Conservation (phyloP, 92 coral and sea anemone species). For the Epizoanthus illoricatus region DNA sequence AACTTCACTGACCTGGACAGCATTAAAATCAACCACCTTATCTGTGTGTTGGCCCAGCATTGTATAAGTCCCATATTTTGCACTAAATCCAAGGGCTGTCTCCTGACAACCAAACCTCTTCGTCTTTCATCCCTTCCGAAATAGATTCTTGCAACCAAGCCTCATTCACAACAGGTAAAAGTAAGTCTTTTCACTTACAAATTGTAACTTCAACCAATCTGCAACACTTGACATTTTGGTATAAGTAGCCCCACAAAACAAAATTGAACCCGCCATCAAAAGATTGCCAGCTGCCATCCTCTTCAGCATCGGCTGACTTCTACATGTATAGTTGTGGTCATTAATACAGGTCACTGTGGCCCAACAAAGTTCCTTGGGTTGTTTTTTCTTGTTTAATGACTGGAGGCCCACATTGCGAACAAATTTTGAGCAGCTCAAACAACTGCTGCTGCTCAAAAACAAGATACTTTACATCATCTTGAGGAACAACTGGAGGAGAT, state of each 20-base stretch:
- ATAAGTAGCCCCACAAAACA: too few relatives aligned
- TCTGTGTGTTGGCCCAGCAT: conserved; percentile 53
- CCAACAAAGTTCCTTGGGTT: conserved; percentile 46
- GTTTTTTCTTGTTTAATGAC: conserved; percentile 2
- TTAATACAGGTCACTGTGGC: conserved; percentile 43
- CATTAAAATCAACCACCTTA: conserved; percentile 43
- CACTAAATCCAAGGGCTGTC: conserved; percentile 60
- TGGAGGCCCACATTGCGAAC: background rate
- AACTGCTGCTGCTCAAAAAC: conserved; percentile 4
- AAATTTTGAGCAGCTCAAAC: background rate
- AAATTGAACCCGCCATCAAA: conserved; percentile 51
- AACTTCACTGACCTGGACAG: conserved; percentile 63
- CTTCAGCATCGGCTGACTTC: conserved; percentile 43
- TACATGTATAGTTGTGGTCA: conserved; percentile 50
- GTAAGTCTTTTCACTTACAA: conserved; percentile 58
- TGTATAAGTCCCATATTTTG: conserved; percentile 59
- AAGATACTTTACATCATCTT: conserved; percentile 9
- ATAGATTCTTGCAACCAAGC: conserved; percentile 30
- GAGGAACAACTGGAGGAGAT: background rate
- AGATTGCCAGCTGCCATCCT: conserved; percentile 51
- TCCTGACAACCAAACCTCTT: conserved; percentile 51
- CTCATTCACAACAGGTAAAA: conserved; percentile 48
- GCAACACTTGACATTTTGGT: too few relatives aligned
- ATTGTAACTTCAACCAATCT: too few relatives aligned
- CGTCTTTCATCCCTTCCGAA: conserved; percentile 32